phyloP scores from a whole-genome alignment of 2,797 vertebrate genomes.

The Brachymystax lenok region DNA sequence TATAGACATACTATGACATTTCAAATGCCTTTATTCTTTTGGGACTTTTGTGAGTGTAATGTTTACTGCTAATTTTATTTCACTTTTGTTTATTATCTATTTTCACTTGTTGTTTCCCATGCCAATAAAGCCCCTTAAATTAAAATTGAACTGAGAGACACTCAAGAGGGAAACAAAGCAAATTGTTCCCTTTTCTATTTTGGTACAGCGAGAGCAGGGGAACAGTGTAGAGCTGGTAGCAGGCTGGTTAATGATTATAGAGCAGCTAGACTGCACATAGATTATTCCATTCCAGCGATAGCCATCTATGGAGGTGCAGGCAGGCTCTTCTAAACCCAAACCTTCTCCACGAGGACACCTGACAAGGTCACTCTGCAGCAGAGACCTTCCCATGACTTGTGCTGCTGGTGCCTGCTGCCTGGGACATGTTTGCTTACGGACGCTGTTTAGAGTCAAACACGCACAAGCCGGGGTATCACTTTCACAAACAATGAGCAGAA shows the following conservation, averaged over 20 bases:
- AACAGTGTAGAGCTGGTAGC: slow-evolving; percentile 59
- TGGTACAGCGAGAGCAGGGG: slow-evolving; percentile 57
- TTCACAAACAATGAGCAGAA: slow-evolving; percentile 59
- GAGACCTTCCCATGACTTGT: slow-evolving; percentile 67
- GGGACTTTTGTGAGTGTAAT: too few species aligned
- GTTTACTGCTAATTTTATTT: too few species aligned
- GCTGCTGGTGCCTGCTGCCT: slow-evolving; percentile 52
- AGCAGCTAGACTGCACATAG: slow-evolving; percentile 47
- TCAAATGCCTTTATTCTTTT: too few species aligned
- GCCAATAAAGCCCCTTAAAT: too few species aligned
- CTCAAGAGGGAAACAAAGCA: slow-evolving; percentile 67
- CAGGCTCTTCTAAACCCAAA: slow-evolving; percentile 44
- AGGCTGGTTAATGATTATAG: slow-evolving; percentile 72
- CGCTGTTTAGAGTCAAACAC: slow-evolving; percentile 71
- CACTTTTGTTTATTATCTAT: too few species aligned
- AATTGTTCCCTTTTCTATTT: slow-evolving; percentile 76
- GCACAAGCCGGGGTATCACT: slow-evolving; percentile 40
- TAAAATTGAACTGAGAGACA: slow-evolving; percentile 38
- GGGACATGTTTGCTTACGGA: slow-evolving; percentile 53
- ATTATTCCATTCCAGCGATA: slow-evolving; percentile 50
- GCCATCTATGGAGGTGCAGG: slow-evolving; percentile 28
- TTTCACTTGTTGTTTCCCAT: too few species aligned
- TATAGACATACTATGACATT: too few species aligned
- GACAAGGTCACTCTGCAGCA: slow-evolving; percentile 67
- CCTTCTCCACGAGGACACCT: slow-evolving; percentile 60